These are phyloP conservation scores for Poeciliopsis prolifica DNA, from an alignment of 2,113 vertebrate species.

Conservation along the genomic window DNA sequence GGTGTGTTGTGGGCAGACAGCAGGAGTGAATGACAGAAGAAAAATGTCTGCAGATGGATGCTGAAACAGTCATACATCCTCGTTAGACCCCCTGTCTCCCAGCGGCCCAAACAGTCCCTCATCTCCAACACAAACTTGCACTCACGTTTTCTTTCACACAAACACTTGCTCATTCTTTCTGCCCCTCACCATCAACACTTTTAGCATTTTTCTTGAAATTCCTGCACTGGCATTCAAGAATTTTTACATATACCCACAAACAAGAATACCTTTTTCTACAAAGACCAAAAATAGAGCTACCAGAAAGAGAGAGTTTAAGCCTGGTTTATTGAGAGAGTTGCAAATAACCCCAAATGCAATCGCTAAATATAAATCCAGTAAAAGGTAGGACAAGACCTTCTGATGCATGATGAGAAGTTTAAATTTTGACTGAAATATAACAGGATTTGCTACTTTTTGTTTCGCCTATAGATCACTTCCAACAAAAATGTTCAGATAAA, in stretches of 20 bases:
- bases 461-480: neutral
- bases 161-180: neutral
- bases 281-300: neutral
- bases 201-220: conserved; percentile 27
- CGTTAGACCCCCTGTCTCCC: conserved; percentile 72
- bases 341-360: neutral
- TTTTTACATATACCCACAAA: conserved; percentile 2
- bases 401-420: neutral
- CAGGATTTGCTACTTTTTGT: neutral
- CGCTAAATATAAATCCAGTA: neutral
- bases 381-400: neutral
- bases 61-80: conserved; percentile 80
- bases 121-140: conserved; percentile 17
- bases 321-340: neutral
- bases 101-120: conserved; percentile 38
- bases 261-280: neutral
- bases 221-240: neutral
- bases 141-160: conserved; percentile 14
- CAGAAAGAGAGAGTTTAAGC: neutral
- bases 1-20: conserved; percentile 44
- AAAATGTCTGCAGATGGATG: conserved; percentile 75
- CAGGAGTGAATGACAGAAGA: conserved; percentile 68
- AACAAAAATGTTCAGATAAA: neutral
- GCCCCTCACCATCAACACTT: conserved; percentile 2
- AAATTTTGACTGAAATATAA: neutral